Evolutionary conservation across 2,888 invertebrate species (phyloP), one percentile per base, ranked within the genome.

Genomic region (Microctonus hyperodae): DNA sequence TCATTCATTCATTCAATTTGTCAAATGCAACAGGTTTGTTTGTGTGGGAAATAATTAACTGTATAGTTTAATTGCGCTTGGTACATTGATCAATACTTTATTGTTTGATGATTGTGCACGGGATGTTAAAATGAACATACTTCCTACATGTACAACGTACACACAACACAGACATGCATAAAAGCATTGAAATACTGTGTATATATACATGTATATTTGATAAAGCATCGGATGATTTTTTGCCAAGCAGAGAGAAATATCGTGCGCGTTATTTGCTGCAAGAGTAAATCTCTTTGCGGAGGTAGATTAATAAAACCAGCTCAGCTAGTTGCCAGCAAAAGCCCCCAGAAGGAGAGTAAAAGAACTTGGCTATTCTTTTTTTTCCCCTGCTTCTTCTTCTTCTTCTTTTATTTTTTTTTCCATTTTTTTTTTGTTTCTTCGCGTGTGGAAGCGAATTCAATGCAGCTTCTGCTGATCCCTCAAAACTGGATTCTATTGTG

Each of bases 301-400:
- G 70, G 67, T 65, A 76, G 81, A 81, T 83, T 83, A 82, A 83
- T 83, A 82, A 83, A 81, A 77, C 72, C 81, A 79, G 83, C 82
- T 83, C 75, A 83, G 79, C 81, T 76, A 44, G 70, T 73, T 72
- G 73, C 62, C 9, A 44, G 72, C 69, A 73, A 74, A 74, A 76
- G 44, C 44, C 44, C 67, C 72, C 55, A 53, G 35, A 60, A 64
- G 37, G 60, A 37, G 61, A 64, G 58, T 33, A 35, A 59, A 23
- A 56, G 63, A 65, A 31, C 40, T 44, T 23, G 44, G 44, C 16
- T 44, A 44, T 44, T 20, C 44, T 44, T 44, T 44, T 7, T 37
- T 16, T 59, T 53, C 50, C 25, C 5, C 9, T 16, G 16, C 44
- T 16, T 5, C 16, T 16, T 20, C 44, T 44, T 58, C 16, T 7